These are phyloP conservation scores for Micropoecilia bifurca DNA, from an alignment of 2,797 vertebrate genomes.

Conservation along the genomic window DNA sequence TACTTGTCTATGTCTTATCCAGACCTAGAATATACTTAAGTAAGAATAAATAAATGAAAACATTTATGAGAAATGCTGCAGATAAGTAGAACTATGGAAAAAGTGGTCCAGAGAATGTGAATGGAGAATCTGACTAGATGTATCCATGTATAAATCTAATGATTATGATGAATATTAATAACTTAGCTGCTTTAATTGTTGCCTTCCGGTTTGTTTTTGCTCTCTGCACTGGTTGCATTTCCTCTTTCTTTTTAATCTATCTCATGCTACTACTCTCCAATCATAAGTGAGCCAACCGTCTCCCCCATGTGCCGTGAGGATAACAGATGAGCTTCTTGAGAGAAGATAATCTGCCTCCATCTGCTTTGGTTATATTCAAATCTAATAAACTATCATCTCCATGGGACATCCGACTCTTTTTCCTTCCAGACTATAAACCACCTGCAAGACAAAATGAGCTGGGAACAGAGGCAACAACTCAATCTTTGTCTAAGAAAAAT, in stretches of 20 bases:
- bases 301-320: neutral
- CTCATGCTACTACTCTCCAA: neutral
- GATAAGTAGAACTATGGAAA: neutral
- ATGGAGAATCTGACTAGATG: neutral
- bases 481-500: neutral
- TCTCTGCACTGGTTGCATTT: slow-evolving; percentile 12
- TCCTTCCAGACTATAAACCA: slow-evolving; percentile 1
- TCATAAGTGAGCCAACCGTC: slow-evolving; percentile 23
- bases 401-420: neutral
- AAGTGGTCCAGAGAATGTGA: neutral
- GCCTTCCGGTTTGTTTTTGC: neutral
- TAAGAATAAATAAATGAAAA: neutral
- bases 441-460: neutral
- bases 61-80: neutral
- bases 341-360: slow-evolving; percentile 23
- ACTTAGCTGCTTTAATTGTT: neutral
- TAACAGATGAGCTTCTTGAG: slow-evolving; percentile 24
- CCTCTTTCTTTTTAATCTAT: slow-evolving; percentile 13
- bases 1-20: neutral
- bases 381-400: slow-evolving; percentile 31
- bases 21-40: neutral
- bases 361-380: slow-evolving; percentile 40
- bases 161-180: neutral
- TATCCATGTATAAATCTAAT: neutral
- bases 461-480: neutral